Base-by-base conservation (phyloP, 2,888 invertebrate genomes). In the Aphidoletes aphidimyza region DNA sequence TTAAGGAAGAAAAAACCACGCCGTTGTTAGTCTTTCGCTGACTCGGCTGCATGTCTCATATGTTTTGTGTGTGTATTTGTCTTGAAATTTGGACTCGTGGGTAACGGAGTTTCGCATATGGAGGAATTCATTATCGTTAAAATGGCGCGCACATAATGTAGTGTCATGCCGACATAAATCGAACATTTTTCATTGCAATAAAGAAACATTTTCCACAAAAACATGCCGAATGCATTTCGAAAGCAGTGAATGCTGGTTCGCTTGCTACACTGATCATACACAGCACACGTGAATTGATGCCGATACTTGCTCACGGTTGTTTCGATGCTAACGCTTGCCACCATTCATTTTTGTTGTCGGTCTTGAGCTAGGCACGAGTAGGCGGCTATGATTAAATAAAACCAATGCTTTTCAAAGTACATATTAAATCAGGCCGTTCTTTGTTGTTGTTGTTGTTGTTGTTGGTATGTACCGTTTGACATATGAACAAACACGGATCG, bases 301-400 rank as follows among this genome's bases (percentile, higher is more conserved):
- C 54, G 30, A 26, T 69, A 30, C 30, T 69, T 69, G 69, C 69
- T 34, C 30, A 30, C 30, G 26, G 69, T n/a, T 69, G 69, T n/a
- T 69, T 0, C 1, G 69, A 69, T 69, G 69, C 14, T 69, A 14
- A 39, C 11, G 39, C 39, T 30, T n/a, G n/a, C 30, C 22, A 54
- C 54, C 54, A 54, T 54, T 54, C 54, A 54, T 54, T 54, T 54
- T 26, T 42, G 14, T 6, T 9, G 42, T 14, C 42, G 26, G 14
- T 47, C 47, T 47, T 26, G 26, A 54, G 30, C 30, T 14, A 1
- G 69, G 30, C 30, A 69, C 22, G 81, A 81, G 81, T 81, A 37
- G 81, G 81, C 81, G 81, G 81, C 37, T 37, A 81, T 81, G 81
- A 81, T 81, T 81, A 81, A 81, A 81, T 81, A 81, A 37, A 22